A percentile compares a stretch with the other conserved stretches of the same genome.
Evolutionary conservation across 64 coral and sea anemone species (phyloP).

Genomic region (Astreopora myriophthalma): DNA sequence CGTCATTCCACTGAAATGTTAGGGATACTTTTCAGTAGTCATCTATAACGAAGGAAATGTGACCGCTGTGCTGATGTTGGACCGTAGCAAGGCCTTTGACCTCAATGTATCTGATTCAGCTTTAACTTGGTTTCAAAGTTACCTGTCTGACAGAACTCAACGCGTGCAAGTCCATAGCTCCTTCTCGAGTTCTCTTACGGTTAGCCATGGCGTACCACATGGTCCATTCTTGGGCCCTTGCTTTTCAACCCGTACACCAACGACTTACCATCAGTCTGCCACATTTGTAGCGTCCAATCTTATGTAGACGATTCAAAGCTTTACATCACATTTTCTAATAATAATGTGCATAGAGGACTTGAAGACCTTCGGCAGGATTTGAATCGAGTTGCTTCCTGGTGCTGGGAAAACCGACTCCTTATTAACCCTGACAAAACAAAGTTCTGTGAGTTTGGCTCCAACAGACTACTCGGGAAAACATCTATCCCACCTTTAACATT

Average conservation of each 20-base stretch:
- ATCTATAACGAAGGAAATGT: conserved; percentile 45
- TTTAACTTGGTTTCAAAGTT: not conserved
- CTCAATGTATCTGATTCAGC: not conserved
- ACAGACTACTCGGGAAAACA: not conserved
- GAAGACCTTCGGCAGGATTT: not conserved
- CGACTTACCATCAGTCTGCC: too few relatives aligned
- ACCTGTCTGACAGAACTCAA: not conserved
- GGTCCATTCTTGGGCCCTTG: not conserved
- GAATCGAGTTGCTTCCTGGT: conserved; percentile 4
- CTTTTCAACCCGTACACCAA: too few relatives aligned
- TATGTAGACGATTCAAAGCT: conserved; percentile 45
- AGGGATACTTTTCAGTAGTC: conserved; percentile 32
- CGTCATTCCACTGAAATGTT: conserved; percentile 55
- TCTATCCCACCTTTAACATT: too few relatives aligned
- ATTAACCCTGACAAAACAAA: conserved; percentile 50
- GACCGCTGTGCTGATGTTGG: conserved; percentile 30
- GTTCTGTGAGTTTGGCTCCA: conserved; percentile 30
- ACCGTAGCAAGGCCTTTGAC: conserved; percentile 34
- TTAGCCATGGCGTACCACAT: not conserved
- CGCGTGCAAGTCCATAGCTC: not conserved
- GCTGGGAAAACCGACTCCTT: conserved; percentile 17
- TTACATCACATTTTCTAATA: conserved; percentile 33
- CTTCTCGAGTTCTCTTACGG: not conserved
- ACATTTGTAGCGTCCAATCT: too few relatives aligned
- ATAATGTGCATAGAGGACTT: conserved; percentile 3